Percentiles rank a stretch among this genome's conserved stretches.
Conservation (phyloP, 2,888 invertebrate species). For the Microdon myrmicae region DNA sequence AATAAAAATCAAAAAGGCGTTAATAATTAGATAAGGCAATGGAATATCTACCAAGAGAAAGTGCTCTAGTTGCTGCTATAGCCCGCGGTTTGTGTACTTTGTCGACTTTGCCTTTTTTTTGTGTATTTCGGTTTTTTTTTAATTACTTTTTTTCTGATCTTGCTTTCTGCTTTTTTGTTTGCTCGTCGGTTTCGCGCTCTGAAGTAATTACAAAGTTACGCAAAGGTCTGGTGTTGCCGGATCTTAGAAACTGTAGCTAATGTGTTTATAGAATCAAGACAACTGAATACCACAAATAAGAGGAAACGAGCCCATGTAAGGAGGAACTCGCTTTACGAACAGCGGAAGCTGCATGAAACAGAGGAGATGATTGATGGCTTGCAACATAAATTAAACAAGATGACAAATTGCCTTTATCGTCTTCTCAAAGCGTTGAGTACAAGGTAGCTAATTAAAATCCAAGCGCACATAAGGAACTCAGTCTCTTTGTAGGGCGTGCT, state of each 20-base stretch:
- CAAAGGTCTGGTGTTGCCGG: too few relatives aligned
- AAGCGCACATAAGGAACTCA: neutral
- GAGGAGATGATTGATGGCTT: constrained; percentile 41
- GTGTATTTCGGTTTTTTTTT: neutral
- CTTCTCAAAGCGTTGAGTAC: constrained; percentile 17
- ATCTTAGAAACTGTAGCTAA: too few relatives aligned
- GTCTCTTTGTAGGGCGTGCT: neutral
- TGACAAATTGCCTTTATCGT: constrained; percentile 46
- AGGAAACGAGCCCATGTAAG: neutral
- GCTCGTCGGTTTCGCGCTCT: too few relatives aligned
- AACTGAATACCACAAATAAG: too few relatives aligned
- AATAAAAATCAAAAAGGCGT: constrained; percentile 50
- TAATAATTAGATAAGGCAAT: constrained; percentile 40
- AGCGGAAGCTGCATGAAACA: constrained; percentile 10
- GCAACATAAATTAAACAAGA: constrained; percentile 48
- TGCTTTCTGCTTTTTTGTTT: neutral
- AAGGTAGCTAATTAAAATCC: constrained; percentile 49
- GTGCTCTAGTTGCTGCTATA: constrained; percentile 7
- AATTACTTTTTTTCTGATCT: constrained; percentile 5
- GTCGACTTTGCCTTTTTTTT: constrained; percentile 3
- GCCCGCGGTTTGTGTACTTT: constrained; percentile 18
- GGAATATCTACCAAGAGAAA: constrained; percentile 7
- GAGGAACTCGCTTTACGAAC: neutral
- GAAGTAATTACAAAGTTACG: too few relatives aligned
- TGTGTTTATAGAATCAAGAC: too few relatives aligned